Conservation (phyloP, 2,888 invertebrate species). For the Drosophila kuntzei region DNA sequence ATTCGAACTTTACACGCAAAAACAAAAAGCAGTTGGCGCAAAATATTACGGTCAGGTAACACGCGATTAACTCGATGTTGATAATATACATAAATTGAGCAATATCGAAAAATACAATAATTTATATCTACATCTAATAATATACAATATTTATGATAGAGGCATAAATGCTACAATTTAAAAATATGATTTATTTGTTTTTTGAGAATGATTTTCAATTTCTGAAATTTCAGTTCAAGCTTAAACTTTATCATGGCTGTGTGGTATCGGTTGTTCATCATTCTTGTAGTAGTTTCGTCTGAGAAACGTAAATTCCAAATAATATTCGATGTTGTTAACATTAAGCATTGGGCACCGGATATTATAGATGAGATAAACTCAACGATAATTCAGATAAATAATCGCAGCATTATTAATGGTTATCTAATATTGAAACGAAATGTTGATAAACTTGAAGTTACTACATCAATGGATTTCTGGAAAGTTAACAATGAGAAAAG, state of each 20-base stretch:
- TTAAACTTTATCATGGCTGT: neutral
- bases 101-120: neutral
- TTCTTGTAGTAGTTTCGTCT: conserved; percentile 5
- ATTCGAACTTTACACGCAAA: neutral
- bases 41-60: conserved; percentile 1
- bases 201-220: neutral
- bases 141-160: neutral
- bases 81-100: neutral
- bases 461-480: conserved; percentile 46
- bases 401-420: conserved; percentile 17
- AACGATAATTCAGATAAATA: conserved; percentile 3
- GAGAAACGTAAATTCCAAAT: conserved; percentile 10
- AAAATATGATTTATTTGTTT: neutral
- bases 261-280: conserved; percentile 4
- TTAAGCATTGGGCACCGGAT: conserved; percentile 1
- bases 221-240: neutral
- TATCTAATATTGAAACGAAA: conserved; percentile 7
- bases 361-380: conserved; percentile 1
- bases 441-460: conserved; percentile 10
- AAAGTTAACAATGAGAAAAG: conserved; percentile 15
- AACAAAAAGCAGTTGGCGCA: neutral
- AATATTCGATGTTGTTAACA: conserved; percentile 2
- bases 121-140: neutral
- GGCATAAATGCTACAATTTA: conserved; percentile 1
- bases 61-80: neutral